phyloP scores from a whole-genome alignment of 2,113 vertebrate genomes.

The Psettodes erumei region DNA sequence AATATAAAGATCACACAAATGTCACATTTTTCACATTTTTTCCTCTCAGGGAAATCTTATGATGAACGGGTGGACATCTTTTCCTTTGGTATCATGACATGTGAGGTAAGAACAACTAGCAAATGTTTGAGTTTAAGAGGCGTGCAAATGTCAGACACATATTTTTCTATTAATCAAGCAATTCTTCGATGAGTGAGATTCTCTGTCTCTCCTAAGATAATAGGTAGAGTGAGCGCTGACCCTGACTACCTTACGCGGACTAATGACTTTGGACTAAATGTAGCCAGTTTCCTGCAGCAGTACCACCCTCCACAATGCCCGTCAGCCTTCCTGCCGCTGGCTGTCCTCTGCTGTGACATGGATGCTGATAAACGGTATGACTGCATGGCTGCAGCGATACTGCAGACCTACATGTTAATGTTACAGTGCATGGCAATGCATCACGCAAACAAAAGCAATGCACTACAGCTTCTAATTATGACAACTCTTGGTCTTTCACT shows the following conservation, averaged over 20 bases:
- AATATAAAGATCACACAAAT: not conserved
- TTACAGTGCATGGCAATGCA: too few species aligned
- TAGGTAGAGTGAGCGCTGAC: slow-evolving; percentile 94
- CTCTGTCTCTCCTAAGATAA: slow-evolving; percentile 84
- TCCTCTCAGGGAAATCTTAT: slow-evolving; percentile 88
- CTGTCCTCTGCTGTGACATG: slow-evolving; percentile 92
- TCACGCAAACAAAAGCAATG: not conserved
- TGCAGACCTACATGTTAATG: not conserved
- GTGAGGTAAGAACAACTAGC: slow-evolving; percentile 86
- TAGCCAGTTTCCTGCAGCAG: slow-evolving; percentile 89
- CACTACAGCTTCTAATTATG: not conserved
- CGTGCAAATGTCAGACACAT: too few species aligned
- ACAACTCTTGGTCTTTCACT: slow-evolving; percentile 13
- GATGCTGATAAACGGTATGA: slow-evolving; percentile 92
- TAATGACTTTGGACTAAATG: slow-evolving; percentile 92
- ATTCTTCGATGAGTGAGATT: not conserved
- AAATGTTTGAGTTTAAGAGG: too few species aligned
- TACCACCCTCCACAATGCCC: slow-evolving; percentile 89
- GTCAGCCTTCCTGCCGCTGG: slow-evolving; percentile 91
- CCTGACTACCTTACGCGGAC: slow-evolving; percentile 93
- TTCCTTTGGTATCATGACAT: slow-evolving; percentile 96
- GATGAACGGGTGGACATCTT: slow-evolving; percentile 98
- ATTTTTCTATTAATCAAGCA: not conserved
- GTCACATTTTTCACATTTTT: not conserved
- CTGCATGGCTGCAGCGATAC: not conserved